phyloP scores from a whole-genome alignment of 2,888 invertebrate species.

The Lochmaea crataegi region DNA sequence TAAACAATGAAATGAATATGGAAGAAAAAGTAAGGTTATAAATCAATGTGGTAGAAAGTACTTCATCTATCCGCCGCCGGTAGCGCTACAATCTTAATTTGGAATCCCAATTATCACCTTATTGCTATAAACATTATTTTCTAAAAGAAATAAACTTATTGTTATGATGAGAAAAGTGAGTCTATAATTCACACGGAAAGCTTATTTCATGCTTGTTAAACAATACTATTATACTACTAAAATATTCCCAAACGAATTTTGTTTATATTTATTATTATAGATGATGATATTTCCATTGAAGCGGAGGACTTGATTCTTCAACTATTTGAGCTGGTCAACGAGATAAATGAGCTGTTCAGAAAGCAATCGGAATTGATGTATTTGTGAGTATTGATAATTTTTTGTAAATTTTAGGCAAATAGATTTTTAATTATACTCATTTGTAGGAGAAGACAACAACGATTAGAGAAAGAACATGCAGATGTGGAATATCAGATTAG shows the following conservation, averaged over 20 bases:
- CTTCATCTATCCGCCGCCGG: too few species aligned
- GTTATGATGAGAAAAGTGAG: too few species aligned
- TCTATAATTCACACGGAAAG: too few species aligned
- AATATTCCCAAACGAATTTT: constrained; percentile 11
- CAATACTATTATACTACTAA: background rate
- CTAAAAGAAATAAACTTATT: too few species aligned
- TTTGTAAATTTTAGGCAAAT: constrained; percentile 1
- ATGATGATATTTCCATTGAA: constrained; percentile 72
- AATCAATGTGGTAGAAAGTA: too few species aligned
- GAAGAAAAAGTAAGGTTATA: too few species aligned
- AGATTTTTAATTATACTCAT: constrained; percentile 14
- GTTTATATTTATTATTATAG: constrained; percentile 57
- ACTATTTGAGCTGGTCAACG: constrained; percentile 92
- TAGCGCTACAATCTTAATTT: too few species aligned
- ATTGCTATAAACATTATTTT: too few species aligned
- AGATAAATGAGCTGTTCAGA: constrained; percentile 93
- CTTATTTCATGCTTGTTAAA: background rate
- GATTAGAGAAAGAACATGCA: constrained; percentile 91
- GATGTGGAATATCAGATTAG: constrained; percentile 93
- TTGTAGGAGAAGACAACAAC: constrained; percentile 84
- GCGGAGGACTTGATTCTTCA: constrained; percentile 91
- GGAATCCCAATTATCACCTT: too few species aligned
- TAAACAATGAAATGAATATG: too few species aligned
- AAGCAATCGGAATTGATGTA: constrained; percentile 95
- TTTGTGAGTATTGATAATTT: constrained; percentile 72